A percentile compares a stretch with the other conserved stretches of the same genome.
Evolutionary conservation across 1,140 invertebrate species (phyloP).

Genomic region (Cotesia vestalis): DNA sequence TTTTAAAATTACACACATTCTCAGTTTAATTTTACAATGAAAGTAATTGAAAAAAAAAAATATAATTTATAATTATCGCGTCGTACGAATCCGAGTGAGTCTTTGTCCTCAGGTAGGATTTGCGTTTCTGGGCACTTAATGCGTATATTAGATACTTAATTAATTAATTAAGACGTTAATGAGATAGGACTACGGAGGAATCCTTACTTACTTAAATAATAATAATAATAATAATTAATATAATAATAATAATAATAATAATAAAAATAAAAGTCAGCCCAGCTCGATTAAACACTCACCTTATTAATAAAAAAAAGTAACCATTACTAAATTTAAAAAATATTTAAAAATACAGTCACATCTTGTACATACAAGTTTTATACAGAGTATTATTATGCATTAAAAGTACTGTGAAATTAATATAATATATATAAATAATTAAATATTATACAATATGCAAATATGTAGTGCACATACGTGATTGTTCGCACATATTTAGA

Average conservation of each 20-base stretch:
- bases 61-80: slow-evolving; percentile 14
- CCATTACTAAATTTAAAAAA: slow-evolving; percentile 13
- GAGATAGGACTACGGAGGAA: slow-evolving; percentile 25
- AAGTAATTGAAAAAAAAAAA: slow-evolving; percentile 18
- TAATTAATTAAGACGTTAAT: slow-evolving; percentile 19
- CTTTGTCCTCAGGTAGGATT: slow-evolving; percentile 60
- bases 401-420: slow-evolving; percentile 48
- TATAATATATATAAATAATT: slow-evolving; percentile 15
- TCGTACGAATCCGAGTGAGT: slow-evolving; percentile 32
- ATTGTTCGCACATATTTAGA: slow-evolving; percentile 56
- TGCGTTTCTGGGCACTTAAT: slow-evolving; percentile 41
- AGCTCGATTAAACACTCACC: slow-evolving; percentile 46
- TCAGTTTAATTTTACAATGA: neutral
- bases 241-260: neutral
- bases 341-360: slow-evolving; percentile 46
- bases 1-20: too few species aligned
- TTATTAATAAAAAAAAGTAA: slow-evolving; percentile 33
- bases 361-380: slow-evolving; percentile 66
- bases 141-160: slow-evolving; percentile 6
- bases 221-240: too few species aligned
- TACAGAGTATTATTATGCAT: slow-evolving; percentile 65
- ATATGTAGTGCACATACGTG: slow-evolving; percentile 55
- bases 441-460: slow-evolving; percentile 42
- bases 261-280: slow-evolving; percentile 37
- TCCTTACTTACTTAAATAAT: neutral